Base-by-base conservation (phyloP, 2,888 invertebrate species). In the Drosophila cognata region DNA sequence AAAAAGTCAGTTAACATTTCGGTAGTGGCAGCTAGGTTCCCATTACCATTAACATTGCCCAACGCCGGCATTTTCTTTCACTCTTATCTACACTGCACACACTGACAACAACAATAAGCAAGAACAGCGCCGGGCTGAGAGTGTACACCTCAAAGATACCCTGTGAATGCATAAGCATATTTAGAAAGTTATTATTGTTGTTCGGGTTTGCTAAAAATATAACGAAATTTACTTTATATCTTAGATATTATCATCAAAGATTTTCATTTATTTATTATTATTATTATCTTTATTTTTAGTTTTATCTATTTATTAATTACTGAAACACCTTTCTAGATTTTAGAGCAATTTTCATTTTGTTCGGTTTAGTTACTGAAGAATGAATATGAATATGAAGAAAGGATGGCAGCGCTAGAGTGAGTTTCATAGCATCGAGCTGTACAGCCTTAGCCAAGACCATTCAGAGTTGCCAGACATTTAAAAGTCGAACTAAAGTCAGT, bases 1-100 rank as follows among this genome's bases (percentile, higher is more conserved):
- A 78, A 74, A 71, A 75, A 85, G 72, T 72, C 78, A 74, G 84
- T 76, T 86, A 85, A 85, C 87, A 84, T 85, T 85, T 86, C 61
- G 87, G 82, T 72, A 71, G 78, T 69, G 62, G 53, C 64, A 67
- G 76, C 56, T 77, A 74, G 74, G 59, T 64, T 64, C 72, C 76
- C 76, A 77, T 77, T 77, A 74, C 77, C 77, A 76, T 77, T 77
- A 77, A 53, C 73, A 68, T 60, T 74, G 78, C 75, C 71, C 76
- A 75, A 75, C 72, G 68, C 38, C 71, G 69, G 63, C 63, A 67
- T 67, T 79, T 73, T 66, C 66, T 62, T 64, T 60, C 59, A 60
- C 68, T 82, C 84, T 84, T 84, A 84, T 84, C 86, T 86, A 56
- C 57, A 43, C 53, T 33, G n/a, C 75, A 84, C 81, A 84, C 90